Conservation (phyloP, 2,797 vertebrate species). For the Pseudochaenichthys georgianus region DNA sequence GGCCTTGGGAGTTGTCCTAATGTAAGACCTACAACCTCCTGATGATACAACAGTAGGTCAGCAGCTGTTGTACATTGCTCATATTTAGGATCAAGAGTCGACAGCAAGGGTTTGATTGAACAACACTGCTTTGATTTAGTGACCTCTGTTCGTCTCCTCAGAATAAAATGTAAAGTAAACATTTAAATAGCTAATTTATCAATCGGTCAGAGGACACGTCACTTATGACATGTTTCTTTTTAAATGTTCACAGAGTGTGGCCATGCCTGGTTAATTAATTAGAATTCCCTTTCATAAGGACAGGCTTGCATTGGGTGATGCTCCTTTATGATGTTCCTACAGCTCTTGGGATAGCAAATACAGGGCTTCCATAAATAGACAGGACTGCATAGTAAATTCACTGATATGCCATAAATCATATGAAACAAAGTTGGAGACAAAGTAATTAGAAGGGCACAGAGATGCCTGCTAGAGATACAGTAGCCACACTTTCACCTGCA, state of each 20-base stretch:
- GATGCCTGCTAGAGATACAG: slow-evolving; percentile 54
- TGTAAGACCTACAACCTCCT: slow-evolving; percentile 35
- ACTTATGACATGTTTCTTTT: slow-evolving; percentile 39
- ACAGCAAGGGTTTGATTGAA: slow-evolving; percentile 37
- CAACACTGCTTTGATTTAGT: slow-evolving; percentile 66
- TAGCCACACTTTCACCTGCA: slow-evolving; percentile 24
- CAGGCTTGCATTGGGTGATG: slow-evolving; percentile 43
- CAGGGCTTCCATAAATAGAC: slow-evolving; percentile 75
- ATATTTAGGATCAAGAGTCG: slow-evolving; percentile 41
- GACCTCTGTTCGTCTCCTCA: slow-evolving; percentile 38
- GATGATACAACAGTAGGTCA: slow-evolving; percentile 31
- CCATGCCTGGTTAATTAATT: slow-evolving; percentile 45
- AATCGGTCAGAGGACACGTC: slow-evolving; percentile 41
- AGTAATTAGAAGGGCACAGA: slow-evolving; percentile 78
- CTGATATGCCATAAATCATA: slow-evolving; percentile 80
- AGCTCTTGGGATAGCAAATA: slow-evolving; percentile 59
- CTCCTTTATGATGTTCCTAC: slow-evolving; percentile 27
- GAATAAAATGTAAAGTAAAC: slow-evolving; percentile 49
- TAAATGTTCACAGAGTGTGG: slow-evolving; percentile 24
- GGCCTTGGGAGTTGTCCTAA: slow-evolving; percentile 40
- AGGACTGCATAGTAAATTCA: slow-evolving; percentile 60
- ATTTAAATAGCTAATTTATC: slow-evolving; percentile 56
- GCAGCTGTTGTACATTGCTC: background rate
- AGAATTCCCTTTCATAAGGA: slow-evolving; percentile 31
- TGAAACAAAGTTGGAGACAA: slow-evolving; percentile 71